These are phyloP conservation scores for Charina bottae DNA, from an alignment of 2,113 vertebrate genomes.

Conservation along the genomic window DNA sequence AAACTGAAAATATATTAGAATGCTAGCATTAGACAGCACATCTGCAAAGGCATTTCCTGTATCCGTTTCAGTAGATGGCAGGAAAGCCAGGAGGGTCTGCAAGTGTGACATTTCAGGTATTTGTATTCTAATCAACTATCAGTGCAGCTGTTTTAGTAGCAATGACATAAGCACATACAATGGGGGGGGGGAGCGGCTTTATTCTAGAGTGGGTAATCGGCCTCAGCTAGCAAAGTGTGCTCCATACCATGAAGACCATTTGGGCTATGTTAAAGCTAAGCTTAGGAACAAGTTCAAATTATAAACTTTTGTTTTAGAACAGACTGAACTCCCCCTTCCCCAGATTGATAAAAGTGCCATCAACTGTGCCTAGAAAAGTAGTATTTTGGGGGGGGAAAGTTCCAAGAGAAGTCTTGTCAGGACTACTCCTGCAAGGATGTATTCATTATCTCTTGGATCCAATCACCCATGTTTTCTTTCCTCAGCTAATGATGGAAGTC, in stretches of 20 bases:
- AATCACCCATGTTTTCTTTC: background rate
- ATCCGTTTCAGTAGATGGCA: background rate
- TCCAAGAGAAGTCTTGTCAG: background rate
- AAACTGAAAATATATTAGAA: background rate
- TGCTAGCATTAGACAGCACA: background rate
- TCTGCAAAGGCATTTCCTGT: background rate
- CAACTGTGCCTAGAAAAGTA: background rate
- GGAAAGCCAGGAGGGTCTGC: background rate
- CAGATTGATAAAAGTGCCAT: background rate
- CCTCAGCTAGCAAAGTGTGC: background rate
- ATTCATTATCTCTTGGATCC: background rate
- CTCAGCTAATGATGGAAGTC: background rate
- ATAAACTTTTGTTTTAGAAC: background rate
- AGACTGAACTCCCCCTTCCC: background rate
- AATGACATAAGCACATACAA: background rate
- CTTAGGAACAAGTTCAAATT: background rate
- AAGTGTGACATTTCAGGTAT: background rate
- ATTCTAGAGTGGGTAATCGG: background rate
- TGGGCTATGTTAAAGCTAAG: background rate
- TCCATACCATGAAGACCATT: background rate
- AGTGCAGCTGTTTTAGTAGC: background rate
- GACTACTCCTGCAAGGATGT: background rate
- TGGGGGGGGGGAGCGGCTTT: background rate
- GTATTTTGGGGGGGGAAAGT: background rate
- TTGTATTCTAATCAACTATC: background rate